These are phyloP conservation scores for Lacanobia oleracea DNA, from an alignment of 2,888 invertebrate species.

Conservation along the genomic window DNA sequence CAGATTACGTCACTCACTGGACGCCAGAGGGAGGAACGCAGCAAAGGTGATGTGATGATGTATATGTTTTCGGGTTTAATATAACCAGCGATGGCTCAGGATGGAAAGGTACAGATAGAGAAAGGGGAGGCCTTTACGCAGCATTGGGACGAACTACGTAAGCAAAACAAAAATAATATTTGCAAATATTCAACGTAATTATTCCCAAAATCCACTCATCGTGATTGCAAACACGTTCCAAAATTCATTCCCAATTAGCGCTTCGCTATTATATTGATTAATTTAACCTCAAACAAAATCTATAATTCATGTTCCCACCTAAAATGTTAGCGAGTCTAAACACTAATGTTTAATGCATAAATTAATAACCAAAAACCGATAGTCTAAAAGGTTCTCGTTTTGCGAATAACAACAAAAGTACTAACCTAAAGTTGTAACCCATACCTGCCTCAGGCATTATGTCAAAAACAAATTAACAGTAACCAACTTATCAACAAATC, in stretches of 20 bases:
- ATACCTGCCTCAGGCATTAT: slow-evolving; percentile 11
- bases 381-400: slow-evolving; percentile 14
- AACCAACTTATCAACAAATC: slow-evolving; percentile 27
- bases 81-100: too few species aligned
- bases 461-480: slow-evolving; percentile 28
- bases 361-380: slow-evolving; percentile 33
- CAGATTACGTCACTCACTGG: too few species aligned
- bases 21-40: too few species aligned
- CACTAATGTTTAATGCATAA: slow-evolving; percentile 44
- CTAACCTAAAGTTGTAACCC: slow-evolving; percentile 13
- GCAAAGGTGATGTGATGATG: too few species aligned
- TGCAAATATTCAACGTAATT: not conserved
- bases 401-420: not conserved
- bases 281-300: slow-evolving; percentile 21
- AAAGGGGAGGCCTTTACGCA: too few species aligned
- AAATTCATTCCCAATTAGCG: slow-evolving; percentile 9
- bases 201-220: not conserved
- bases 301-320: slow-evolving; percentile 14
- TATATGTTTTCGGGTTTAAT: too few species aligned
- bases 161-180: not conserved
- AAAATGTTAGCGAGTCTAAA: slow-evolving; percentile 27
- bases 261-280: not conserved
- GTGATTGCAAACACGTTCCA: not conserved
- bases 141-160: too few species aligned
- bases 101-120: too few species aligned